These are phyloP conservation scores for Coregonus sp. DNA, from an alignment of 2,797 vertebrate species.

Conservation along the genomic window DNA sequence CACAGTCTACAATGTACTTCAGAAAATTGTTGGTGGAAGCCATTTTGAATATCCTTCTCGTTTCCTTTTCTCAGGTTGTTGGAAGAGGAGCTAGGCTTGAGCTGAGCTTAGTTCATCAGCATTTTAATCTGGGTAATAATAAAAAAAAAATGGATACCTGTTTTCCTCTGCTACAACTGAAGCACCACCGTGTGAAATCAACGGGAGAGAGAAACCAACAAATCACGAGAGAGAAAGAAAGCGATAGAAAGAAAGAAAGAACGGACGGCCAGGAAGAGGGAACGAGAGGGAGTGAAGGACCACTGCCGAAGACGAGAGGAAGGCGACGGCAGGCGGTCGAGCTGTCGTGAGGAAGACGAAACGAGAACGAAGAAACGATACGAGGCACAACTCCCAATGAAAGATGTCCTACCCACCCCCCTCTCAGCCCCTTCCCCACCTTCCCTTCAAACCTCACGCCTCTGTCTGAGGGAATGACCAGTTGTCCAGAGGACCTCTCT, in stretches of 20 bases:
- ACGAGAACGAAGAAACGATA: constrained; percentile 60
- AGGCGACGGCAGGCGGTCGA: constrained; percentile 77
- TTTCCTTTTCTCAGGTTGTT: constrained; percentile 79
- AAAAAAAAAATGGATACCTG: constrained; percentile 99
- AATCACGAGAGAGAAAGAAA: constrained; percentile 79
- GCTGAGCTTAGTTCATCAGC: constrained; percentile 99
- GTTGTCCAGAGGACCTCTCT: constrained; percentile 61
- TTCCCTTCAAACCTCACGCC: constrained; percentile 35
- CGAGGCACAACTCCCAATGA: constrained; percentile 64
- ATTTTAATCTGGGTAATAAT: constrained; percentile 99
- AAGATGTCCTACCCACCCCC: constrained; percentile 63
- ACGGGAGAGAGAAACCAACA: constrained; percentile 91
- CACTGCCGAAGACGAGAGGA: constrained; percentile 54
- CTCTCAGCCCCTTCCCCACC: constrained; percentile 56
- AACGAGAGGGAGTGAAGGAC: constrained; percentile 63
- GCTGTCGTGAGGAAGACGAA: constrained; percentile 71
- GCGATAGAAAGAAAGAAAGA: constrained; percentile 51
- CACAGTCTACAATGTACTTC: not conserved
- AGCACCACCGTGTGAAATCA: constrained; percentile 98
- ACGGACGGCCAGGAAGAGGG: constrained; percentile 69
- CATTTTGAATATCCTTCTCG: not conserved
- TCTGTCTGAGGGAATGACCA: constrained; percentile 56
- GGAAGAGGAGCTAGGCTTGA: constrained; percentile 93
- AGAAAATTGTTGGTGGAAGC: not conserved
- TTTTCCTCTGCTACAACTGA: constrained; percentile 99